Base-by-base conservation (phyloP, 1,140 invertebrate species). In the Ptiloglossa arizonensis region DNA sequence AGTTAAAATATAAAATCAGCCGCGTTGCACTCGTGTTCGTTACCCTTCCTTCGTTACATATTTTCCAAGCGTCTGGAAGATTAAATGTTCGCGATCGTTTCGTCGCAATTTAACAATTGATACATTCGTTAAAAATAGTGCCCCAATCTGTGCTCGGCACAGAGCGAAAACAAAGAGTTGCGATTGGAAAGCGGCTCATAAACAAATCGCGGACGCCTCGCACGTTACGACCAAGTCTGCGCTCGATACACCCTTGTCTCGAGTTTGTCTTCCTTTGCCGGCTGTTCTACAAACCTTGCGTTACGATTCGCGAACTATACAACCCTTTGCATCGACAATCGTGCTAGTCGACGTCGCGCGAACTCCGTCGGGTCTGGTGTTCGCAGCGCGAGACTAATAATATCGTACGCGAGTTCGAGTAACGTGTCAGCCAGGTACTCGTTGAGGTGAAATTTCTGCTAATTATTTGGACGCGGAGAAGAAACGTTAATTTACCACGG, bases 361-460 rank as follows among this genome's bases (percentile, higher is more conserved):
- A 62, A 50, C 27, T 24, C n/a, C 24, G n/a, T 63, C 22, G 17
- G 44, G 35, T 8, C 35, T 3, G n/a, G 9, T n/a, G n/a, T 24
- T 27, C 35, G 22, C 48, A 48, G 19, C 48, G 56, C 62, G 50
- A 29, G 24, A 56, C 35, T 19, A 52, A 29, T 13, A 22, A 32
- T 52, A 64, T 59, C 57, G 48, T 64, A 44, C n/a, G 52, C 35
- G 11, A 19, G 46, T 63, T 63, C 70, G 24, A 71, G 60, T 71
- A 32, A 57, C 69, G 5, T 48, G 69, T 41, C 22, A 27, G 19
- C 38, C n/a, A 22, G 35, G 2, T 63, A 29, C 19, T 11, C 27
- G 27, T 11, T 38, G 6, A 46, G 32, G 13, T n/a, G 29, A 48
- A 71, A 22, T 46, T 71, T 46, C 15, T 8, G n/a, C n/a, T 19